Percentiles rank a stretch among this genome's conserved stretches.
These are phyloP conservation scores for Melanostigma gelatinosum DNA, from an alignment of 2,113 vertebrate species.

Conservation along the genomic window DNA sequence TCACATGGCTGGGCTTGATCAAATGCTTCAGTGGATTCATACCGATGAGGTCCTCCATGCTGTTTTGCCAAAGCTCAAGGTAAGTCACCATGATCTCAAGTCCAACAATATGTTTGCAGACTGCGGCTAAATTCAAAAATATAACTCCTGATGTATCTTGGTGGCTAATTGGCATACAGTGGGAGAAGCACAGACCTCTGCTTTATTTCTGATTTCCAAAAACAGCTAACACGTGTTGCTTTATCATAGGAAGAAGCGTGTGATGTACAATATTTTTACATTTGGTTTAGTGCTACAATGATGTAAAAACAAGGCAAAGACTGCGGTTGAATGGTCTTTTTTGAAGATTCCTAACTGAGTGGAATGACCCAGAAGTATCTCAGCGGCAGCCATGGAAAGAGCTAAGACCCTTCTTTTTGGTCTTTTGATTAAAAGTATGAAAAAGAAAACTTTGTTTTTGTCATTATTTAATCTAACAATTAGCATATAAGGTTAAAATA, in stretches of 20 bases:
- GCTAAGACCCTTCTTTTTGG: neutral
- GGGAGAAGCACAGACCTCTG: neutral
- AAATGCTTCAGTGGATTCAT: conserved; percentile 2
- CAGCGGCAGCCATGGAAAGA: no score
- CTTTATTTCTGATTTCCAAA: neutral
- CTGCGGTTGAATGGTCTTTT: neutral
- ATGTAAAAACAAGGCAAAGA: neutral
- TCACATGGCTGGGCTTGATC: neutral
- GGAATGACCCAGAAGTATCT: no score
- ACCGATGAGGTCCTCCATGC: neutral
- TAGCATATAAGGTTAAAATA: neutral
- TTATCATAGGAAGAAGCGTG: neutral
- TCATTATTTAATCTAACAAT: conserved; percentile 13
- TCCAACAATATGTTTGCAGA: neutral
- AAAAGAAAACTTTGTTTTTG: conserved; percentile 5
- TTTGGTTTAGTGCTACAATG: neutral
- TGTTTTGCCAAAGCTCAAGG: neutral
- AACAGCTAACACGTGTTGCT: neutral
- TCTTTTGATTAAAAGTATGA: neutral
- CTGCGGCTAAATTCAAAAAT: neutral
- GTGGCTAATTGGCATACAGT: neutral
- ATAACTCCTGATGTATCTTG: neutral
- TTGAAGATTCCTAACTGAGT: no score
- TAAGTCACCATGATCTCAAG: neutral
- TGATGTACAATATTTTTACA: neutral